Base-by-base conservation (phyloP, 2,797 vertebrate species). In the Gambusia yucatana region DNA sequence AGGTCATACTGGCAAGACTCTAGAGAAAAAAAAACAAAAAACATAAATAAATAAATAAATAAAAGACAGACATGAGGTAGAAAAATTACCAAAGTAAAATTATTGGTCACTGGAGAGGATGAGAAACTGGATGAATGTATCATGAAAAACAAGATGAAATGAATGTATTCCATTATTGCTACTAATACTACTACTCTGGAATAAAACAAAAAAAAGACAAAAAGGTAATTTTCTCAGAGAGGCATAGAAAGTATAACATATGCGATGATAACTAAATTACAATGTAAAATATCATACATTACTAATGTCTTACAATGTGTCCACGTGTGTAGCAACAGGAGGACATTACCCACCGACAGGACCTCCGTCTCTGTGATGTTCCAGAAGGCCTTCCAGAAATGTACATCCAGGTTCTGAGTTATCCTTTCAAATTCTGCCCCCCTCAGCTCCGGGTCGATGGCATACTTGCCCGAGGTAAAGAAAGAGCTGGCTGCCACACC, bases 311-410 rank as follows among this genome's bases (percentile, higher is more conserved):
- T n/a, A 55, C 52, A 55, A 25, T 0, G 1, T 4, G 1, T 52
- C 11, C n/a, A 3, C 36, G 39, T 30, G 69, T 69, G 14, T 8
- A 52, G 52, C 55, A 79, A 10, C 20, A 77, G 75, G 13, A 48
- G 67, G 13, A 73, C 14, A 78, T 61, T 33, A 84, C 97, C 96
- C 87, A 98, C 97, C 36, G 97, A 97, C 11, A 98, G 91, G 88
- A 98, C 86, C 84, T 98, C 97, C 0, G 95, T 98, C 94, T 98
- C 97, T 0, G 97, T 98, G 79, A 98, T 94, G 83, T 98, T 98
- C 97, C 98, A 98, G 93, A 97, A 98, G 3, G 92, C 87, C 86
- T 98, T 98, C 98, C 98, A 98, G 90, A 98, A 98, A 83, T 97
- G 96, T 30, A 98, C 96, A 0, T 98, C 97, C 82, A 98, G 91